A percentile compares a stretch with the other conserved stretches of the same genome.
Conservation (phyloP, 2,113 vertebrate genomes). For the Drymodes brunneopygia region DNA sequence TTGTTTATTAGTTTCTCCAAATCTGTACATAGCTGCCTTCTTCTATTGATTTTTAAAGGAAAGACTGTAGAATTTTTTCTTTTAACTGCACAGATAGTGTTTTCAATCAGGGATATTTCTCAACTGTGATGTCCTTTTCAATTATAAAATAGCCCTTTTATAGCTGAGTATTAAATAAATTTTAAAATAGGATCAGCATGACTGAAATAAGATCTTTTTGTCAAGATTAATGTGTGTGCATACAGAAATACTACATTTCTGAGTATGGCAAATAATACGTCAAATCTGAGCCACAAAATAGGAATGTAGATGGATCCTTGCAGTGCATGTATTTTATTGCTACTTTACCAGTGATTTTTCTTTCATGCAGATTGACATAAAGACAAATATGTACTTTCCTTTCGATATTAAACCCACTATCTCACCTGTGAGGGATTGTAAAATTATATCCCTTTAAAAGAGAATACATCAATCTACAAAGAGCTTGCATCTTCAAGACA, state of each 20-base stretch:
- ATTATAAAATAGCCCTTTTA: constrained; percentile 42
- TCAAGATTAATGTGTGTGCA: constrained; percentile 29
- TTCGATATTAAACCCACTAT: constrained; percentile 51
- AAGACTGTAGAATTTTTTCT: not conserved
- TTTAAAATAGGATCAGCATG: constrained; percentile 26
- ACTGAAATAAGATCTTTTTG: constrained; percentile 44
- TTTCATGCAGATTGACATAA: constrained; percentile 55
- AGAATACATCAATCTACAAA: constrained; percentile 38
- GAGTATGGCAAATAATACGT: constrained; percentile 4
- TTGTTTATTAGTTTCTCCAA: not conserved
- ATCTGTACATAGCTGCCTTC: not conserved
- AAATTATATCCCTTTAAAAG: constrained; percentile 56
- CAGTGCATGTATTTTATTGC: constrained; percentile 29
- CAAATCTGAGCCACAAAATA: constrained; percentile 36
- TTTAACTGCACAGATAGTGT: not conserved
- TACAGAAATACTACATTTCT: constrained; percentile 37
- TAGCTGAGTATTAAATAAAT: constrained; percentile 44
- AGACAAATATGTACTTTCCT: constrained; percentile 62
- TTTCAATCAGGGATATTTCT: constrained; percentile 30
- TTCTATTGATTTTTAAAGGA: constrained; percentile 15
- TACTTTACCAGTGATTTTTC: constrained; percentile 52
- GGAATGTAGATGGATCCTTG: constrained; percentile 39
- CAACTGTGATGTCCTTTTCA: constrained; percentile 26
- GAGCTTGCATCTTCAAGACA: constrained; percentile 7
- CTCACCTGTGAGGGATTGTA: constrained; percentile 50